phyloP scores from a whole-genome alignment of 2,113 vertebrate genomes.

The Oenanthe oenanthe region DNA sequence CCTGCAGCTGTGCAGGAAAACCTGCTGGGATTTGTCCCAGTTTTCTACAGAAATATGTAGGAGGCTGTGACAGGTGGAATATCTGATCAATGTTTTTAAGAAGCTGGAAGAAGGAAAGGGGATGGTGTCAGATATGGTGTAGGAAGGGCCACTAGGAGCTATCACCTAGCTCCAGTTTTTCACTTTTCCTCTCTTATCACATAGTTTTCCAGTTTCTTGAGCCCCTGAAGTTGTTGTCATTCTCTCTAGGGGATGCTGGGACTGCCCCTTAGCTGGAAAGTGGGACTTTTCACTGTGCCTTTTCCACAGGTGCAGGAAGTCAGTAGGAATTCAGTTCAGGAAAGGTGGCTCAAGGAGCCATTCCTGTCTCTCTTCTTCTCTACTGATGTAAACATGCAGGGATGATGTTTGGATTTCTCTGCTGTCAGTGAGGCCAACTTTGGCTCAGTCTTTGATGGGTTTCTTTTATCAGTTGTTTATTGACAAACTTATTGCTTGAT shows the following conservation, averaged over 20 bases:
- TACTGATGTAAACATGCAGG: not conserved
- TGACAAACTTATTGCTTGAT: not conserved
- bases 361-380: not conserved
- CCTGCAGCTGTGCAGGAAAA: not conserved
- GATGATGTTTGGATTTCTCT: not conserved
- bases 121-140: not conserved
- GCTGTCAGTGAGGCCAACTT: rapidly evolving
- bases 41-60: not conserved
- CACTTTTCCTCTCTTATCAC: not conserved
- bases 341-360: not conserved
- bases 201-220: not conserved
- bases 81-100: not conserved
- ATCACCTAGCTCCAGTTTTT: not conserved
- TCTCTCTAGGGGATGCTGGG: not conserved
- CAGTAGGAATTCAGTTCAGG: not conserved
- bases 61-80: not conserved
- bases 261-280: not conserved
- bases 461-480: not conserved
- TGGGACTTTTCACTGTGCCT: not conserved
- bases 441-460: not conserved
- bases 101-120: not conserved
- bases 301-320: not conserved
- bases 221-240: not conserved
- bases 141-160: not conserved
- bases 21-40: not conserved